Base-by-base conservation (phyloP, 2,888 invertebrate species). In the Tipula helvola region DNA sequence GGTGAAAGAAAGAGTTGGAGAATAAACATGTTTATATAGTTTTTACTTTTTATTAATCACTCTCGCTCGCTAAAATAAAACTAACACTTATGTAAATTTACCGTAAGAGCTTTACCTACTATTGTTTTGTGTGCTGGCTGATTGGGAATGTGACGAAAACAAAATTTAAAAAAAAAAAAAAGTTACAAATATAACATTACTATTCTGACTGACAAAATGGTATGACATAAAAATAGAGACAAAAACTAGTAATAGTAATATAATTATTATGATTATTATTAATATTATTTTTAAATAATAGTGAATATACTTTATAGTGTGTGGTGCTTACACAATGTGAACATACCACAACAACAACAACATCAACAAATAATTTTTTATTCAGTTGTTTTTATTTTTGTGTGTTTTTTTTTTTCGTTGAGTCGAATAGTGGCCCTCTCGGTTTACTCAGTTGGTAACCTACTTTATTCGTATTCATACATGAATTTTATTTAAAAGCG, bases 381-480 rank as follows among this genome's bases (percentile, higher is more conserved):
- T 83, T 10, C 16, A 39, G 41, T 85, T 85, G 85, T 42, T 85
- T 85, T 85, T 85, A 44, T 42, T 42, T 42, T 85, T 39, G 16
- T 85, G 10, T 85, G 28, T 28, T 28, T 28, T 28, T 28, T n/a
- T 28, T 28, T 85, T 85, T 44, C 42, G 85, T 85, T 42, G 39
- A 85, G 42, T 85, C 85, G 85, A 41, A 84, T 84, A 85, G 85
- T 85, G 85, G 85, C 85, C 85, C 85, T 85, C 41, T 85, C 84
- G 85, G 42, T 85, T 42, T 42, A 42, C 42, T 85, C 85, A 85
- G 85, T 85, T 85, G 85, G 85, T 85, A 85, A 85, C 85, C 85
- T 85, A 85, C 85, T 85, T 85, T 85, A 42, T 85, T 85, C 42
- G 85, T 85, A 85, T 42, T 85, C 85, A 42, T 86, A 36, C 52